Evolutionary conservation across 2,113 vertebrate species (phyloP).

Genomic region (Tenebrosternarchus preto): DNA sequence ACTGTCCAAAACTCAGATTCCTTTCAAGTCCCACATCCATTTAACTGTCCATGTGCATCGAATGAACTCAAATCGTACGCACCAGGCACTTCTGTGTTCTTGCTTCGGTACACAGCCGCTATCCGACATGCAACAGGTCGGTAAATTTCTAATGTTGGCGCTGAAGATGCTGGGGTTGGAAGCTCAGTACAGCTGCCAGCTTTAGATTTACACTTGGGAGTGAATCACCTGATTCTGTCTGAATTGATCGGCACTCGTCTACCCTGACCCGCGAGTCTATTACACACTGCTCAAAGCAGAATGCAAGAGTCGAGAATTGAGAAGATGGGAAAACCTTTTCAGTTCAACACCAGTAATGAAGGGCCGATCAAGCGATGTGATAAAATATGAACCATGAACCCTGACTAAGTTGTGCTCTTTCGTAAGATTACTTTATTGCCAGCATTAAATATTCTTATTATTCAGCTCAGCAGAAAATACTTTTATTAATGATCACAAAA

Average conservation of each 20-base stretch:
- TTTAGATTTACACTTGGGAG: slow-evolving; percentile 8
- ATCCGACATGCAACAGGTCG: slow-evolving; percentile 38
- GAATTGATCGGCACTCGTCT: background rate
- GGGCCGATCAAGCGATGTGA: background rate
- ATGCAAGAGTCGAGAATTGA: background rate
- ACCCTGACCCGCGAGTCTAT: background rate
- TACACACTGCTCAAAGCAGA: background rate
- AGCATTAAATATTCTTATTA: background rate
- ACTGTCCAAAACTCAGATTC: slow-evolving; percentile 20
- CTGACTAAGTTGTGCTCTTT: background rate
- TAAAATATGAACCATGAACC: background rate
- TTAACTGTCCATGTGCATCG: slow-evolving; percentile 35
- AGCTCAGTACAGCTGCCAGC: background rate
- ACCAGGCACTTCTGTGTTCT: slow-evolving; percentile 9
- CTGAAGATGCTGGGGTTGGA: slow-evolving; percentile 11
- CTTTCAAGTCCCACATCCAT: slow-evolving; percentile 33
- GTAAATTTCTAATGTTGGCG: slow-evolving; percentile 14
- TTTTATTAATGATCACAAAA: background rate
- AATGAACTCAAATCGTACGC: slow-evolving; percentile 31
- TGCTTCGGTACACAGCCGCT: slow-evolving; percentile 19
- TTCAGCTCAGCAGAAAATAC: slow-evolving; percentile 1
- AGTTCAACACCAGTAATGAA: background rate
- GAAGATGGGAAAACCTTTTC: background rate
- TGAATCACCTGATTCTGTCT: slow-evolving; percentile 13
- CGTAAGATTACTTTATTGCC: background rate